Base-by-base conservation (phyloP, 37 sponge, comb jelly and placozoan genomes). In the Cliona cf. orientalis region DNA sequence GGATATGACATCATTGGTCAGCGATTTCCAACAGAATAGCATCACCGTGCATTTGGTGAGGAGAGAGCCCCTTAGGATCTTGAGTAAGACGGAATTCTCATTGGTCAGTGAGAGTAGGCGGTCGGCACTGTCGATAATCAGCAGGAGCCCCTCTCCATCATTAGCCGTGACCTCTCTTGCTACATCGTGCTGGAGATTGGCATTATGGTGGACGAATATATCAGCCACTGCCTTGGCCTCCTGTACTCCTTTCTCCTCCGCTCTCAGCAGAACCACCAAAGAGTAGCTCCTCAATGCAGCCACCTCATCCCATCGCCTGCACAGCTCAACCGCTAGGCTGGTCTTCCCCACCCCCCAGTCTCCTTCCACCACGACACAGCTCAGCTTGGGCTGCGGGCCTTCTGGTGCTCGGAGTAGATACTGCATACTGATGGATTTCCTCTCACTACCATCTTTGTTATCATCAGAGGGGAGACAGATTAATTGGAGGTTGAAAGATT, bases 291-390 rank as follows among this genome's bases (percentile, higher is more conserved):
- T 60, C 33, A 78, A 33, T 17, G 42, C 2, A 26, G 64, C 79
- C 2, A 78, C 43, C 31, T 65, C 67, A 28, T 78, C 53, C 79
- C 79, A 78, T 29, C 11, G 40, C 44, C 26, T 43, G 36, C 79
- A 78, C 22, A 78, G 34, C 67, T 78, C 79, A n/a, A 64, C 31
- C 9, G 66, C 4, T 1, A 78, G 53, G 22, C 49, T 66, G 36
- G 46, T 78, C 37, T 78, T 78, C 31, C 79, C 79, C n/a, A 78
- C 66, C 9, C 79, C 79, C 11, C 67, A 36, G 19, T n/a, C 42
- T 29, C 79, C 79, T 39, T 66, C 67, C 3, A 78, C 22, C 1
- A 78, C n/a, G 12, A 78, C 63, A 61, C 63, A 61, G 63, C 63
- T n/a, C 26, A 61, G 22, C n/a, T n/a, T n/a, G 12, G 22, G 22